Percentiles rank a stretch among this genome's conserved stretches.
These are phyloP conservation scores for Oceanites oceanicus DNA, from an alignment of 2,113 vertebrate genomes.

Conservation along the genomic window DNA sequence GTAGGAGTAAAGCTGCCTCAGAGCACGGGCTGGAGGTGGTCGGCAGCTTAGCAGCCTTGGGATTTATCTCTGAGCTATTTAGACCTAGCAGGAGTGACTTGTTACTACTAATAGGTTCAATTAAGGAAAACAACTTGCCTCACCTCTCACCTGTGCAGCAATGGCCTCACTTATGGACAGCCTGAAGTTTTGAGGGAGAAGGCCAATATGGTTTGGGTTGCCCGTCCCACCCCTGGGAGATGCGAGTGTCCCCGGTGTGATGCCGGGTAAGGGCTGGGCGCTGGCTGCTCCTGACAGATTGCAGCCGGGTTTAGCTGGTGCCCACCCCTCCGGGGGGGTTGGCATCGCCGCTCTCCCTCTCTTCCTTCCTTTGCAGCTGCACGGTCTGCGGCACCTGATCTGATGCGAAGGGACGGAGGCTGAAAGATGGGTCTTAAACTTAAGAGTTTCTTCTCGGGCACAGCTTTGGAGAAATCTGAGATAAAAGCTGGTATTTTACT, in stretches of 20 bases:
- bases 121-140: conserved; percentile 17
- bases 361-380: background rate
- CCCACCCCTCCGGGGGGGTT: rapidly evolving
- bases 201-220: background rate
- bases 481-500: background rate
- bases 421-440: background rate
- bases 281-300: background rate
- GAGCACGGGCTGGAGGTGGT: background rate
- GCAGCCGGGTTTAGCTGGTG: background rate
- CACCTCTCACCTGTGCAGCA: background rate
- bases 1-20: background rate
- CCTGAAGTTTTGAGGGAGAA: background rate
- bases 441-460: background rate
- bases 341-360: background rate
- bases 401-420: background rate
- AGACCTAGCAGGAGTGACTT: background rate
- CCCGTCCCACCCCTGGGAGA: background rate
- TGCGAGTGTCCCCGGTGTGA: background rate
- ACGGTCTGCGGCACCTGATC: rapidly evolving
- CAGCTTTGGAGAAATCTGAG: background rate
- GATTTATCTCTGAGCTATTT: conserved; percentile 45
- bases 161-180: background rate
- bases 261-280: background rate
- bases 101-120: conserved; percentile 25
- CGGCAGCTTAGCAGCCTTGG: background rate